phyloP scores from a whole-genome alignment of 2,113 vertebrate genomes.

The Myocastor coypus region DNA sequence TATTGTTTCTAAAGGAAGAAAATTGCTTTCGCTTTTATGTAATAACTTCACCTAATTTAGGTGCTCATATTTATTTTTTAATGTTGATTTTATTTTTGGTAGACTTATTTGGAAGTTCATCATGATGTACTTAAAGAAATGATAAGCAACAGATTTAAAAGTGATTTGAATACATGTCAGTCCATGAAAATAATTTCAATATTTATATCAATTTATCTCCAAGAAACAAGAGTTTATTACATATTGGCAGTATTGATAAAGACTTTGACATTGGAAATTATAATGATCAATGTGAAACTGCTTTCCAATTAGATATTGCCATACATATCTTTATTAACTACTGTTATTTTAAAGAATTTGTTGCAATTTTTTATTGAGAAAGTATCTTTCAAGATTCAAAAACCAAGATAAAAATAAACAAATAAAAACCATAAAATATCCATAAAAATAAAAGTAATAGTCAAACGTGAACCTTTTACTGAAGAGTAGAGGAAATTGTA shows the following conservation, averaged over 20 bases:
- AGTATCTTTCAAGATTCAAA: conserved; percentile 46
- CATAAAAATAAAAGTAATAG: not conserved
- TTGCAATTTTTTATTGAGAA: conserved; percentile 41
- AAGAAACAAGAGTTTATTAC: conserved; percentile 33
- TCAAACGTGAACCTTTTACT: not conserved
- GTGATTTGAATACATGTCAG: not conserved
- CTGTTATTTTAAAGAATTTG: conserved; percentile 6
- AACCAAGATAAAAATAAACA: conserved; percentile 13
- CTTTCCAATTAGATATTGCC: not conserved
- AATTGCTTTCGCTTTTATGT: not conserved
- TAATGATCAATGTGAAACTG: not conserved
- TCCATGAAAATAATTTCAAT: not conserved
- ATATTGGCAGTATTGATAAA: not conserved
- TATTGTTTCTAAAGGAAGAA: conserved; percentile 16
- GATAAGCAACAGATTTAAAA: not conserved
- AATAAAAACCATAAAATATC: not conserved
- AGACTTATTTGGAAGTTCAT: not conserved
- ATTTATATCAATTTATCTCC: not conserved
- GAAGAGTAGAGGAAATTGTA: not conserved
- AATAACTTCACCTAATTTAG: not conserved
- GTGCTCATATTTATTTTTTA: not conserved
- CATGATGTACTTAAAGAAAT: conserved; percentile 5
- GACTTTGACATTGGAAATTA: conserved; percentile 24
- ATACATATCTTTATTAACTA: not conserved
- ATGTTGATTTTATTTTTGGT: conserved; percentile 13